Conservation (phyloP, 2,888 invertebrate species). For the Argynnis bischoffii region DNA sequence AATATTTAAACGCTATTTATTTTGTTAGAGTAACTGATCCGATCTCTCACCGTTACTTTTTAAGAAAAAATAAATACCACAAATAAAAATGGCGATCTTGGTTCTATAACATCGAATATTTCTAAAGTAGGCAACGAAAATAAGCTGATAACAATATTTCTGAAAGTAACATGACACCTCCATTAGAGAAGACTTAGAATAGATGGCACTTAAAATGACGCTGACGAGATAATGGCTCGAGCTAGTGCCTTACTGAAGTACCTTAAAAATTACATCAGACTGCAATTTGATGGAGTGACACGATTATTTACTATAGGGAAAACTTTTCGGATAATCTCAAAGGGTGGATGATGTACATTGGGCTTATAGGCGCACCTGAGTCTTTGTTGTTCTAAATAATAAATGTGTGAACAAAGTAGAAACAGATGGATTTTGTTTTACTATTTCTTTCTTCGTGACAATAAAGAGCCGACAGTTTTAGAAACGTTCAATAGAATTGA, state of each 20-base stretch:
- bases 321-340: conserved; percentile 30
- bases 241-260: conserved; percentile 28
- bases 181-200: conserved; percentile 58
- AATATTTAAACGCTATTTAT: no score
- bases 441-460: not conserved
- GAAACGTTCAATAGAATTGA: conserved; percentile 5
- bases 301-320: conserved; percentile 24
- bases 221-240: conserved; percentile 42
- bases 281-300: conserved; percentile 31
- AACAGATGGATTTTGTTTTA: not conserved
- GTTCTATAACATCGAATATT: conserved; percentile 18
- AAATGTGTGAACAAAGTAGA: conserved; percentile 15
- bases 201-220: conserved; percentile 53
- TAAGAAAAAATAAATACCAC: conserved; percentile 3
- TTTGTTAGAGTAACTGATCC: no score
- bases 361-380: conserved; percentile 28
- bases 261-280: conserved; percentile 32
- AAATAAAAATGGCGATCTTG: conserved; percentile 1
- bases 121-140: conserved; percentile 16
- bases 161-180: conserved; percentile 60
- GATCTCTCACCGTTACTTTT: not conserved
- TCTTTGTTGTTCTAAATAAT: conserved; percentile 33
- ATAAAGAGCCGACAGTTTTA: not conserved
- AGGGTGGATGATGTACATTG: conserved; percentile 33
- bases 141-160: conserved; percentile 30